Conservation (phyloP, 2,888 invertebrate species). For the Zygaena filipendulae region DNA sequence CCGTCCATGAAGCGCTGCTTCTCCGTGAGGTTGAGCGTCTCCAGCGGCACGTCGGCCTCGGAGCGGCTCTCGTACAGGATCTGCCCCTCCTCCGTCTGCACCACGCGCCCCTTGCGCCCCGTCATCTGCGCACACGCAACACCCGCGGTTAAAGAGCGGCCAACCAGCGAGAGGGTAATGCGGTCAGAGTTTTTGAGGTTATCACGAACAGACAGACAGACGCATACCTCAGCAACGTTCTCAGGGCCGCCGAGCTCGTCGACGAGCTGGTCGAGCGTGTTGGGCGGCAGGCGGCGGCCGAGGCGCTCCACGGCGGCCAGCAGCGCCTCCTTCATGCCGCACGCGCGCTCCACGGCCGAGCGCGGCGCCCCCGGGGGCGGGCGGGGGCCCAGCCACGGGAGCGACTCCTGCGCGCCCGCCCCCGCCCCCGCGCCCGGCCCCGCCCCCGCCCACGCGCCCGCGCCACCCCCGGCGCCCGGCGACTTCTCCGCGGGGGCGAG, state of each 20-base stretch:
- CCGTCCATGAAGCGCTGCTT: slow-evolving; percentile 97
- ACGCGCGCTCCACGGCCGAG: slow-evolving; percentile 89
- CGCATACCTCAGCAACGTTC: slow-evolving; percentile 92
- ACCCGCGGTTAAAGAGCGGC: no score
- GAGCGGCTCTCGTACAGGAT: slow-evolving; percentile 95
- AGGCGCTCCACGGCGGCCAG: slow-evolving; percentile 83
- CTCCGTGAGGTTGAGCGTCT: slow-evolving; percentile 95
- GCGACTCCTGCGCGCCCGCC: slow-evolving; percentile 40
- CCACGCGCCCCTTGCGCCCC: slow-evolving; percentile 92
- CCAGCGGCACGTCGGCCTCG: slow-evolving; percentile 94
- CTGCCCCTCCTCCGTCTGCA: slow-evolving; percentile 91
- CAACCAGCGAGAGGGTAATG: no score
- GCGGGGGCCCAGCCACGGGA: slow-evolving; percentile 15
- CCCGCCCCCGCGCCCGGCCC: slow-evolving; percentile 76
- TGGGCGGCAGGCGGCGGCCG: slow-evolving; percentile 91
- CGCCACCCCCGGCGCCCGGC: no score
- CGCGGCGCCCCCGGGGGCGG: no score
- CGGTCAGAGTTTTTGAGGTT: no score
- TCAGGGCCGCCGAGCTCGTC: slow-evolving; percentile 98
- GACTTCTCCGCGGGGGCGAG: no score
- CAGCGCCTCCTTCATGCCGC: slow-evolving; percentile 93
- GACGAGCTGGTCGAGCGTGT: slow-evolving; percentile 97
- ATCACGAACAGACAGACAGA: no score
- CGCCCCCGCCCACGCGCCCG: no score
- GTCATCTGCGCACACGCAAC: no score